Evolutionary conservation across 2,113 vertebrate genomes (phyloP), one percentile per base, ranked within the genome.

Genomic region (Progne subis): DNA sequence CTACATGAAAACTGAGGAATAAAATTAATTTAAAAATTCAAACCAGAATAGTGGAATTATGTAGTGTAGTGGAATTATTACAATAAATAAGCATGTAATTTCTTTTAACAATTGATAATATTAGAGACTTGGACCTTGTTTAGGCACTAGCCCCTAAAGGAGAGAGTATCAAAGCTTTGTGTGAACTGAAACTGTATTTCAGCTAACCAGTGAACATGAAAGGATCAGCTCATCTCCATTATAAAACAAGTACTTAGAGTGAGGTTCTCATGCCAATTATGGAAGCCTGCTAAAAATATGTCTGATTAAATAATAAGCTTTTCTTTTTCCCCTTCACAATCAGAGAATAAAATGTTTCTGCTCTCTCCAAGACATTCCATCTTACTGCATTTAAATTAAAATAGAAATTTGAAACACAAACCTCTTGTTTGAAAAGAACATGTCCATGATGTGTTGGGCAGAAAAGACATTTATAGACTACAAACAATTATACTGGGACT

Each of bases 291-390:
- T 93, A 91, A 96, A 95, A 93, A 74, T 91, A 88, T 0, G 0
- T 43, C 71, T 90, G 87, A 95, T 92, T 88, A 96, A 75, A 90
- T 88, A 95, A 82, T 70, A 86, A 86, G 52, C 75, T 88, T 90
- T 92, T 64, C 50, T 85, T 90, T 55, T 17, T 70, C 75, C 47
- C 21, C 46, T 88, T 85, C 71, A 94, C 71, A 86, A 95, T 95
- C 78, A 80, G 74, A 85, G 83, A 85, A 79, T 91, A 82, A 93
- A 87, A 82, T 49, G 55, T 79, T 89, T 60, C 37, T 72, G 15
- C 55, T 82, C 44, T 82, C 53, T 77, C 79, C 44, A 49, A 68
- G 47, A 74, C 39, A 70, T 50, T 87, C 50, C 46, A 46, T 69
- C 70, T 88, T 41, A 71, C 18, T 41, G 77, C 37, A 55, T 69